A percentile compares a stretch with the other conserved stretches of the same genome.
These are phyloP conservation scores for Dicrostonyx torquatus DNA, from an alignment of 2,797 vertebrate species.

Conservation along the genomic window DNA sequence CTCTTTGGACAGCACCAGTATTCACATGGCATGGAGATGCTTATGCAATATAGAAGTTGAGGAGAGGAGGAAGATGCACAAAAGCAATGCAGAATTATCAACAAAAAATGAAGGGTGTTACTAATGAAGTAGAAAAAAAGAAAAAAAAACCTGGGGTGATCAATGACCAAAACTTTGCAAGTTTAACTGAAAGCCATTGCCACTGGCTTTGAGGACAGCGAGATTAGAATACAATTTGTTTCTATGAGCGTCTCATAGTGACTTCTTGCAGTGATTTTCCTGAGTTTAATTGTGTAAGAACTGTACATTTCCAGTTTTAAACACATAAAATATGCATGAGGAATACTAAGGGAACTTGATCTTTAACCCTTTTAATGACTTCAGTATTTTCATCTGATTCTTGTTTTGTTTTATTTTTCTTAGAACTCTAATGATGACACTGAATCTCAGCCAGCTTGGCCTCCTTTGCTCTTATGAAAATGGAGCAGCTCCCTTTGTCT, in stretches of 20 bases:
- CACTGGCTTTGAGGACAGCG: not conserved
- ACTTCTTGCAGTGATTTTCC: not conserved
- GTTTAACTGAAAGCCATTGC: not conserved
- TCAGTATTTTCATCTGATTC: slow-evolving; percentile 77
- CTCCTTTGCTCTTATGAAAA: not conserved
- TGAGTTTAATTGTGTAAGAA: not conserved
- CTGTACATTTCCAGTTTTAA: slow-evolving; percentile 12
- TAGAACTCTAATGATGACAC: not conserved
- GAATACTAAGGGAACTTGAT: slow-evolving; percentile 72
- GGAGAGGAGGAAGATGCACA: not conserved
- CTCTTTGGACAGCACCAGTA: not conserved
- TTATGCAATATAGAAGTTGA: not conserved
- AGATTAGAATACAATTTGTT: not conserved
- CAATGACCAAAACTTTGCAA: not conserved
- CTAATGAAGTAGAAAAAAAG: not conserved
- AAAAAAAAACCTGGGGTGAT: not conserved
- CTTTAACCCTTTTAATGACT: slow-evolving; percentile 74
- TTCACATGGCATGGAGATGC: not conserved
- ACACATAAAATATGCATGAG: slow-evolving; percentile 43
- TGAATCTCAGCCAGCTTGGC: not conserved
- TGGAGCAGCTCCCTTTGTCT: not conserved
- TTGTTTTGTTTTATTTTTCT: not conserved
- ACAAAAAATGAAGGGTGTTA: not conserved
- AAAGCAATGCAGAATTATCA: not conserved
- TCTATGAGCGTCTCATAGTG: not conserved